Percentiles rank a stretch among this genome's conserved stretches.
Evolutionary conservation across 2,888 invertebrate genomes (phyloP).

Genomic region (Sinelater perroti): DNA sequence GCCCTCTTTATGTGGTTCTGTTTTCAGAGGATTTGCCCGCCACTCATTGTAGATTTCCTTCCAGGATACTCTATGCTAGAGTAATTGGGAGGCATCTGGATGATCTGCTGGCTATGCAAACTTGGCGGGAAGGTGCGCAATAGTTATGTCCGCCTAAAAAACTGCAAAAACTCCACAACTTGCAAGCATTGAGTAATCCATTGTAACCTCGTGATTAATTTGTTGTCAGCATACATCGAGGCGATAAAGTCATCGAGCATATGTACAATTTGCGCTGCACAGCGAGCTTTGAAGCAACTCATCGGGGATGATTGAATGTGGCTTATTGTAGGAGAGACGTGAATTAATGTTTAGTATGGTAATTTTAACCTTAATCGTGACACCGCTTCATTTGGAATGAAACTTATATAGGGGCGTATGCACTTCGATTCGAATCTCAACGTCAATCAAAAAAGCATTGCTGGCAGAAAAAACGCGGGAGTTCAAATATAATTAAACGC

Average conservation of each 20-base stretch:
- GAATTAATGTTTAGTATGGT: constrained; percentile 16
- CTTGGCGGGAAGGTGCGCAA: too few relatives aligned
- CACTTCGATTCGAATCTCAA: background rate
- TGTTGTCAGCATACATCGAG: constrained; percentile 3
- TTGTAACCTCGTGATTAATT: constrained; percentile 14
- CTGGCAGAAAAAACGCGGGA: too few relatives aligned
- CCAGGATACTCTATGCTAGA: constrained; percentile 5
- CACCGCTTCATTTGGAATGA: constrained; percentile 7
- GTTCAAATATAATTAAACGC: too few relatives aligned
- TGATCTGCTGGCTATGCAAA: too few relatives aligned
- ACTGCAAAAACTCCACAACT: too few relatives aligned
- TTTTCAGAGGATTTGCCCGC: too few relatives aligned
- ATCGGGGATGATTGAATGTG: constrained; percentile 9
- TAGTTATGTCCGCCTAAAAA: too few relatives aligned
- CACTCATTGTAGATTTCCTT: constrained; percentile 5
- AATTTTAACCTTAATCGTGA: constrained; percentile 7
- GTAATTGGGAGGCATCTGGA: background rate
- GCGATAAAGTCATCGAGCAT: constrained; percentile 14
- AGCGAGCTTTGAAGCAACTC: constrained; percentile 4
- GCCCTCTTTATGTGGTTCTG: constrained; percentile 18
- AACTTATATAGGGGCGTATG: constrained; percentile 3
- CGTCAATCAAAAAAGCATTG: too few relatives aligned
- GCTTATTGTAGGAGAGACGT: constrained; percentile 8
- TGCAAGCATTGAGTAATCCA: too few relatives aligned
- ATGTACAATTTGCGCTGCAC: constrained; percentile 14